Base-by-base conservation (phyloP, 2,113 vertebrate species). In the Galemys pyrenaicus region DNA sequence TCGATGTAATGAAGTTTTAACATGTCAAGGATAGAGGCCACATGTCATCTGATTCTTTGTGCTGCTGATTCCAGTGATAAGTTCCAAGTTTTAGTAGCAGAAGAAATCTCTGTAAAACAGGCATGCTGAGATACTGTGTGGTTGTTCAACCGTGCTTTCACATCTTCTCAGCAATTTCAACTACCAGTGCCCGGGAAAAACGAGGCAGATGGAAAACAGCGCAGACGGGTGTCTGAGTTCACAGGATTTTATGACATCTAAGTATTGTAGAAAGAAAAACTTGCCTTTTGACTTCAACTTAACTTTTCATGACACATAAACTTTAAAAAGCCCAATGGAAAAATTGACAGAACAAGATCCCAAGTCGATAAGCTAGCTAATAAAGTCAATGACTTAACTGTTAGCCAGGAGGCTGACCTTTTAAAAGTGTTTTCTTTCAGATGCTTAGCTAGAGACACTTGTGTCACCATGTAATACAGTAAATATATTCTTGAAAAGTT, bases 371-470 rank as follows among this genome's bases (percentile, higher is more conserved):
- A 96, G 79, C 89, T 91, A 49, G 30, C 79, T 91, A 94, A 77
- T 87, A 82, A 96, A 93, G 51, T 91, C 83, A 67, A 68, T 9
- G 16, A 22, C 68, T 82, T 92, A 60, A 58, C 91, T 87, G 68
- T 90, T 49, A 41, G 79, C 54, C 67, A 74, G 37, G 9, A 56
- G 9, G 32, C 65, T 91, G 93, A 94, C 91, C 91, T 94, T 92
- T 89, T 41, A 86, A 95, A 92, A 95, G 32, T 51, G 35, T 96
- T 86, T 96, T 96, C 70, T 80, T 71, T 74, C 60, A 93, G 77
- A 44, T 79, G 67, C 62, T 68, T 70, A 84, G 41, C 26, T 32
- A 49, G 62, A 90, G 41, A 44, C 17, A 84, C 0, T 4, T 0
- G 10, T 81, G 58, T 22, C 24, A 89, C 67, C 75, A 30, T 96